Base-by-base conservation (phyloP, 1,140 invertebrate genomes). In the Copidosoma floridanum region DNA sequence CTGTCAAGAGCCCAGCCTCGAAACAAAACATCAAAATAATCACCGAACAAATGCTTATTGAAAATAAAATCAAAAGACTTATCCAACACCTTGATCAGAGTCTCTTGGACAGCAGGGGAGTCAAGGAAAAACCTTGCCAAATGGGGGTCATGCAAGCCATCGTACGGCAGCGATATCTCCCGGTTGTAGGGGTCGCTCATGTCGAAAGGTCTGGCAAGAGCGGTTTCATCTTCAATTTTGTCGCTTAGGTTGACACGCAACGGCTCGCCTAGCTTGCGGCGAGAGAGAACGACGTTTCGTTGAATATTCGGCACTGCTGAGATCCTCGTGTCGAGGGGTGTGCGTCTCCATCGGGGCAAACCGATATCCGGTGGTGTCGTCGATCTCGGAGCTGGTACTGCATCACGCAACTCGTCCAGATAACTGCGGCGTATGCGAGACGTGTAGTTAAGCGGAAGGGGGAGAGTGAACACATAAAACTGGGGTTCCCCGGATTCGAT, bases 121-220 rank as follows among this genome's bases (percentile, higher is more conserved):
- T 58, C 61, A 0, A 58, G 62, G 59, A 78, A 78, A 62, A 77
- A 72, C 7, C 65, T 21, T 1, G 57, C 21, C 2, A 81, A 60
- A 67, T 80, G 71, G 21, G 70, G 58, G 44, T 82, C 79, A 52
- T 82, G 79, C 38, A 82, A 55, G 0, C 74, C 63, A 46, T 81
- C 72, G 44, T 81, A 81, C 2, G 57, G 12, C 35, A 63, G 62
- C 55, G 68, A 52, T 5, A 70, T 41, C 3, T 79, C 74, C 10
- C 66, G 60, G 20, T 71, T 72, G 16, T 71, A 71, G 1, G 75
- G 77, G 65, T 79, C 78, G 35, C 24, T 69, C 21, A 73, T 65
- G 55, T 77, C 57, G 26, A 80, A 79, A 10, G 23, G 43, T 14
- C 71, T 64, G 0, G 40, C 37, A n/a, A n/a, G n/a, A n/a, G n/a